Evolutionary conservation across 64 coral and sea anemone genomes (phyloP), one percentile per base, ranked within the genome.

Genomic region (Trachythela sp.): DNA sequence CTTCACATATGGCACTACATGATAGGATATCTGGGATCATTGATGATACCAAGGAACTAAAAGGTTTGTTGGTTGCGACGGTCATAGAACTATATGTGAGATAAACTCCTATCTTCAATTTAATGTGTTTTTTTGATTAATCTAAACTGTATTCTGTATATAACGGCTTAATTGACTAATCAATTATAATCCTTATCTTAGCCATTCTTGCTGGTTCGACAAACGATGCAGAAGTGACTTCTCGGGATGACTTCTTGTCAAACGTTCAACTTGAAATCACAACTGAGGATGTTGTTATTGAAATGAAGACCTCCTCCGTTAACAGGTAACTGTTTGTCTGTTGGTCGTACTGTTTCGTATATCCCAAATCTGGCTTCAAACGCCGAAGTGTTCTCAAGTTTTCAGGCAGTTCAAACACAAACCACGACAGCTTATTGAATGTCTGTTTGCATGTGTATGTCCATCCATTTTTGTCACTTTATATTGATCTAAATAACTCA

Each of bases 201-300:
- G 56, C 24, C 4, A 20, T 64, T 20, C 4, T 27, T 24, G 26
- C 56, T 64, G 56, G 56, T 64, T 8, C 2, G 20, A n/a, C 30
- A 39, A 8, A 80, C 20, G 37, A 80, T 39, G 15, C 75, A 80
- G 75, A 38, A 37, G 30, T 30, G 30, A 37, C 9, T 35, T 36
- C 75, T 35, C 33, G 75, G 37, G 30, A 22, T 1, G 30, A 35
- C 4, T 37, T 37, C 34, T 29, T 39, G 37, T 80, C 75, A 37
- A 80, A 80, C 35, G 31, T 80, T 37, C 33, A 80, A 80, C 31
- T 80, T 80, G 75, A 80, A 80, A 80, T 80, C 33, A 34, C 75
- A 2, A 17, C 37, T 35, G 75, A 80, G 35, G 75, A 80, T 17
- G 2, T 80, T 80, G 30, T 9, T 22, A 2, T 80, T 15, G 30